Conservation (phyloP, 2,797 vertebrate genomes). For the Siniperca undulata region DNA sequence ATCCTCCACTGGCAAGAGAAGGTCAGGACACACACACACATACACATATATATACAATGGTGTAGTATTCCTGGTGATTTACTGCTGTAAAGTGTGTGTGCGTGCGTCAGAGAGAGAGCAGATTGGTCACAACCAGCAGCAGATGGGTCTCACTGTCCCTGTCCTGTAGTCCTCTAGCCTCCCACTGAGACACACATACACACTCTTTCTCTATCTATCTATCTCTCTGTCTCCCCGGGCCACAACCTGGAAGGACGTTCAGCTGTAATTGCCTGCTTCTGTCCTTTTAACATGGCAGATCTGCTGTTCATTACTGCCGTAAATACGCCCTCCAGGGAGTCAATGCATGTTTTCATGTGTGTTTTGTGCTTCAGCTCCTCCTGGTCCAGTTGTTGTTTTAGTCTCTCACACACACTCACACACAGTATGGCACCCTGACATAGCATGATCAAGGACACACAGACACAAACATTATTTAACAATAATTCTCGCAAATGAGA, state of each 20-base stretch:
- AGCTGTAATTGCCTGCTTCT: slow-evolving; percentile 78
- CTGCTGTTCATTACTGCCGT: slow-evolving; percentile 75
- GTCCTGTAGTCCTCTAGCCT: slow-evolving; percentile 70
- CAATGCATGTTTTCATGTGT: slow-evolving; percentile 37
- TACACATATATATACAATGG: slow-evolving; percentile 43
- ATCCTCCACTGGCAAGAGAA: slow-evolving; percentile 99
- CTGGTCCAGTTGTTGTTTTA: slow-evolving; percentile 12
- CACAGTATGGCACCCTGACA: not conserved
- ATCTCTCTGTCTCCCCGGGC: slow-evolving; percentile 31
- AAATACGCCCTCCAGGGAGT: slow-evolving; percentile 67
- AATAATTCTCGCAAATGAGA: not conserved
- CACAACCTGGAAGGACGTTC: slow-evolving; percentile 71
- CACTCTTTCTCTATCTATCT: not conserved
- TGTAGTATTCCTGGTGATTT: slow-evolving; percentile 51
- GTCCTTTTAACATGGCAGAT: slow-evolving; percentile 75
- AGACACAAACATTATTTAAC: slow-evolving; percentile 15
- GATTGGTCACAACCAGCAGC: slow-evolving; percentile 75
- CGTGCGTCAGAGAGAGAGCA: slow-evolving; percentile 42
- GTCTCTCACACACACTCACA: not conserved
- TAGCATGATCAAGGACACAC: not conserved
- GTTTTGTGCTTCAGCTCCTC: slow-evolving; percentile 20
- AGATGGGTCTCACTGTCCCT: slow-evolving; percentile 74
- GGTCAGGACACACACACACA: slow-evolving; percentile 83
- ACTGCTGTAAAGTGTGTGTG: slow-evolving; percentile 28
- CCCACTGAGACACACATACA: slow-evolving; percentile 57